A percentile compares a stretch with the other conserved stretches of the same genome.
Conservation (phyloP, 2,888 invertebrate species). For the Actias luna region DNA sequence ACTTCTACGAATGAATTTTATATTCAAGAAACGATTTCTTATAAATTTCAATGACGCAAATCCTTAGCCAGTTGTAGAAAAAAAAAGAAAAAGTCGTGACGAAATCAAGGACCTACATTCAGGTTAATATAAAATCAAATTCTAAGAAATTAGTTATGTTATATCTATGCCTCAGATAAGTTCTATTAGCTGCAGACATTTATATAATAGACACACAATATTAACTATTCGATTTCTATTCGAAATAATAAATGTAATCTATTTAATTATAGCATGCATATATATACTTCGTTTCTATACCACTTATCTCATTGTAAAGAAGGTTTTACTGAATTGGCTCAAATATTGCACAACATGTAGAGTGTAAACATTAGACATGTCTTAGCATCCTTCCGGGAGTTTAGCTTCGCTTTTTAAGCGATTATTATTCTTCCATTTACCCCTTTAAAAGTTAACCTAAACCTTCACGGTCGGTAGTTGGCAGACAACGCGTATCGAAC, state of each 20-base stretch:
- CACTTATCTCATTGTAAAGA: no score
- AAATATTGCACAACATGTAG: no score
- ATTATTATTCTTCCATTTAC: neutral
- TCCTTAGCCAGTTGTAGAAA: neutral
- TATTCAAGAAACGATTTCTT: conserved; percentile 10
- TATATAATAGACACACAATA: neutral
- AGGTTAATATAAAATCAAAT: conserved; percentile 8
- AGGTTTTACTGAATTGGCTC: no score
- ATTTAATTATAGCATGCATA: no score
- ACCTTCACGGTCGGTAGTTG: conserved; percentile 62
- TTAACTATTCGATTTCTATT: no score
- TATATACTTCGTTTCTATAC: no score
- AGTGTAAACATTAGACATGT: no score
- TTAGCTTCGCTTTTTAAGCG: neutral
- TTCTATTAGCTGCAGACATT: neutral
- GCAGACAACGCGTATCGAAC: conserved; percentile 49
- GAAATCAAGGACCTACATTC: conserved; percentile 13
- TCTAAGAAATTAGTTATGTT: conserved; percentile 11
- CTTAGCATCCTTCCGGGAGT: neutral
- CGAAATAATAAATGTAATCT: no score
- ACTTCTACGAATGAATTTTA: neutral
- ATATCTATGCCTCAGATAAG: neutral
- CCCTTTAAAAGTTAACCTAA: conserved; percentile 41
- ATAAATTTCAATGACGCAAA: conserved; percentile 13
- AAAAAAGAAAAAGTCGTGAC: conserved; percentile 12